Evolutionary conservation across 2,888 invertebrate species (phyloP).

Genomic region (Andrena fulva): DNA sequence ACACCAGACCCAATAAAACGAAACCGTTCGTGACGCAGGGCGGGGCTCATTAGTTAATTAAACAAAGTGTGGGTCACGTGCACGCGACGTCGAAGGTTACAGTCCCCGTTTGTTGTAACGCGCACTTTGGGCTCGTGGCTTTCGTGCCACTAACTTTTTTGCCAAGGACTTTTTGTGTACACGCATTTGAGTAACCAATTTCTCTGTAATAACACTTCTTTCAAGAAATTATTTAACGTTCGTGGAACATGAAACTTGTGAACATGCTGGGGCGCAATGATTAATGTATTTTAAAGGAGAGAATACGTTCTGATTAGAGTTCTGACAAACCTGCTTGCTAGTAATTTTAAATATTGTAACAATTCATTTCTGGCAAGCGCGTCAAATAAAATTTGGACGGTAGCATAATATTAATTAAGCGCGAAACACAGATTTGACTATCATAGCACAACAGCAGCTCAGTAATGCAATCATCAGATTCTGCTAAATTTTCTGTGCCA

Average conservation of each 20-base stretch:
- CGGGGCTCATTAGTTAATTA: constrained; percentile 78
- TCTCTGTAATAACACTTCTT: not conserved
- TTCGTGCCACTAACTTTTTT: constrained; percentile 9
- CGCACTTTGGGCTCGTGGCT: not conserved
- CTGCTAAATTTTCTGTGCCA: too few relatives aligned
- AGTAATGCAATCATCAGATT: too few relatives aligned
- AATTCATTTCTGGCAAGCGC: too few relatives aligned
- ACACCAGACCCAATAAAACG: constrained; percentile 48
- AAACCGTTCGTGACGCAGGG: constrained; percentile 67
- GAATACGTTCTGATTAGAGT: not conserved
- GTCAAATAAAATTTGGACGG: too few relatives aligned
- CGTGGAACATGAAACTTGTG: too few relatives aligned
- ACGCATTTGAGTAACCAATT: not conserved
- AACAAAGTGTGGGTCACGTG: constrained; percentile 68
- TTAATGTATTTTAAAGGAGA: too few relatives aligned
- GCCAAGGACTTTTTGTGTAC: constrained; percentile 10
- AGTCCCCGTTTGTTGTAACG: constrained; percentile 26
- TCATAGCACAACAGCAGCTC: too few relatives aligned
- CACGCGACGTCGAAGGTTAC: constrained; percentile 63
- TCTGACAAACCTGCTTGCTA: too few relatives aligned
- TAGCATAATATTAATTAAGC: too few relatives aligned
- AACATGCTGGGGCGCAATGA: too few relatives aligned
- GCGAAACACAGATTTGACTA: too few relatives aligned
- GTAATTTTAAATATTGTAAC: too few relatives aligned
- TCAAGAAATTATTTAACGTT: not conserved